Conservation (phyloP, 1,140 invertebrate genomes). For the Schlechtendalia chinensis region DNA sequence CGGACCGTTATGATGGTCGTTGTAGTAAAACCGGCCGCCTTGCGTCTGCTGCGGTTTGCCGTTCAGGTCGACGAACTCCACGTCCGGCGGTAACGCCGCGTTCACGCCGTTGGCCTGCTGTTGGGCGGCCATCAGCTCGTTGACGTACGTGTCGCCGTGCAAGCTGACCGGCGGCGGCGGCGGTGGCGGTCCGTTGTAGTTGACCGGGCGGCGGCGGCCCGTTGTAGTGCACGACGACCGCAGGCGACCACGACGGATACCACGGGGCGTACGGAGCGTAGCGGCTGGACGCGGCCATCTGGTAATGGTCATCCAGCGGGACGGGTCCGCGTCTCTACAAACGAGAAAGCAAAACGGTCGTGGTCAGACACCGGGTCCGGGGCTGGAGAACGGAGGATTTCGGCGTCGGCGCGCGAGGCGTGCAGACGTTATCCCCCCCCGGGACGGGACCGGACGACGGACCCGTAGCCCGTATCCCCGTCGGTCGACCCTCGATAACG, state of each 20-base stretch:
- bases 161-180: background rate
- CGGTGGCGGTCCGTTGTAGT: background rate
- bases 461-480: no score
- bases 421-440: no score
- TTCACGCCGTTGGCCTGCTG: slow-evolving; percentile 2
- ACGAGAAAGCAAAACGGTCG: no score
- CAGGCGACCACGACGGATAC: background rate
- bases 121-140: background rate
- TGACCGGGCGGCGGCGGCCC: background rate
- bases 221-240: background rate
- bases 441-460: no score
- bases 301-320: slow-evolving; percentile 5
- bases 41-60: background rate
- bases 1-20: background rate
- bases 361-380: no score
- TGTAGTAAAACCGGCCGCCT: background rate
- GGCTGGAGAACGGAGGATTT: no score
- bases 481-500: no score
- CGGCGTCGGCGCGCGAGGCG: no score
- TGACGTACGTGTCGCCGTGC: background rate
- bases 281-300: background rate
- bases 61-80: slow-evolving; percentile 3
- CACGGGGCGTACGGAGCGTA: slow-evolving; percentile 10
- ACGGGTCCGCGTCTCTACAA: background rate
- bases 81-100: slow-evolving; percentile 6